phyloP scores from a whole-genome alignment of 1,140 invertebrate species.

The Diuraphis noxia region DNA sequence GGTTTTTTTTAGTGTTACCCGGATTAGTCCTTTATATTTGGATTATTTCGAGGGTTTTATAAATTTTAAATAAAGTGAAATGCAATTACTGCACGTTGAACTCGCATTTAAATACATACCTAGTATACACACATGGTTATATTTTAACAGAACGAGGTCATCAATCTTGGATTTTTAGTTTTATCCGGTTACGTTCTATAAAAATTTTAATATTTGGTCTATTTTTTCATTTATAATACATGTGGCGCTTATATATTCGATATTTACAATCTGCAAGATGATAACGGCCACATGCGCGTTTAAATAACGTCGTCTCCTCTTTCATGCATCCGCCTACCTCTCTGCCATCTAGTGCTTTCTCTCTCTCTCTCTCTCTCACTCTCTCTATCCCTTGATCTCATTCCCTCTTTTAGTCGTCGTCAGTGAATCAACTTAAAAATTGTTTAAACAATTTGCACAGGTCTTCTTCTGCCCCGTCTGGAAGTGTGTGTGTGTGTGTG shows the following conservation, averaged over 20 bases:
- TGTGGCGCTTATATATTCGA: neutral
- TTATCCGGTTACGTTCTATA: neutral
- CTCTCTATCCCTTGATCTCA: too few relatives aligned
- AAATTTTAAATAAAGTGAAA: neutral
- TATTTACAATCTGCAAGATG: constrained; percentile 31
- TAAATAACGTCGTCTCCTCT: neutral
- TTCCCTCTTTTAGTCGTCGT: neutral
- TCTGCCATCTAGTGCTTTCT: neutral
- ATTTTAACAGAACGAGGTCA: neutral
- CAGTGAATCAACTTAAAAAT: neutral
- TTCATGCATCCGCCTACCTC: too few relatives aligned
- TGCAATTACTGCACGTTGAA: neutral
- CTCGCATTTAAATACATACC: neutral
- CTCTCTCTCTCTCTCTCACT: neutral
- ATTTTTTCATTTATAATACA: neutral
- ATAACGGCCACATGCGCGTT: constrained; percentile 24
- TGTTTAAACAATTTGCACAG: neutral
- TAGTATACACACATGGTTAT: neutral
- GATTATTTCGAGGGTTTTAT: neutral
- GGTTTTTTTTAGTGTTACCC: neutral
- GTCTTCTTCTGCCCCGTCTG: too few relatives aligned
- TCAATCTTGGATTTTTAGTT: neutral
- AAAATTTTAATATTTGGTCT: constrained; percentile 16
- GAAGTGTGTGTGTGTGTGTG: neutral
- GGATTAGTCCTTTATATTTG: too few relatives aligned